Evolutionary conservation across 2,888 invertebrate species (phyloP).

Genomic region (Apamea monoglypha): DNA sequence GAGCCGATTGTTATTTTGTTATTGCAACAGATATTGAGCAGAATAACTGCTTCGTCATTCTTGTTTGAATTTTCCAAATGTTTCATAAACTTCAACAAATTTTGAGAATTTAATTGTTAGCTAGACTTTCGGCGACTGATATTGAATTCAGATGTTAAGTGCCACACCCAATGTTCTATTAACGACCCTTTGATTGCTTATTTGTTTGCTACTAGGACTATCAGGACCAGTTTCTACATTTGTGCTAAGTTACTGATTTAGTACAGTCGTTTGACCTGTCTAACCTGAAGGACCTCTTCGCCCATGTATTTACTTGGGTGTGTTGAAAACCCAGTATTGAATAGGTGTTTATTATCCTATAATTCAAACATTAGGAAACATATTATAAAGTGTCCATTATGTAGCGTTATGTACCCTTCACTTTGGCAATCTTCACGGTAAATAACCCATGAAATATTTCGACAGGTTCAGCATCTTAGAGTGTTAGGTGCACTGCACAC

Average conservation of each 20-base stretch:
- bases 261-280: background rate
- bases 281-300: constrained; percentile 27
- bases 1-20: background rate
- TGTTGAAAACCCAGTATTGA: constrained; percentile 35
- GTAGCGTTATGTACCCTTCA: constrained; percentile 52
- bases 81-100: background rate
- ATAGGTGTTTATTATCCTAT: constrained; percentile 32
- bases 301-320: constrained; percentile 3
- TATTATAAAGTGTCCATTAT: constrained; percentile 45
- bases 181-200: background rate
- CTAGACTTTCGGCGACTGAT: background rate
- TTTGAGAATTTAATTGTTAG: background rate
- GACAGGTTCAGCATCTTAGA: constrained; percentile 24
- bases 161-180: background rate
- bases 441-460: constrained; percentile 53
- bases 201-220: background rate
- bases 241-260: background rate
- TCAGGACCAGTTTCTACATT: background rate
- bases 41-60: background rate
- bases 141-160: background rate
- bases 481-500: background rate
- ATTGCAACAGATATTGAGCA: background rate
- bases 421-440: constrained; percentile 49
- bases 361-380: constrained; percentile 52
- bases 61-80: no score